Evolutionary conservation across 2,888 invertebrate species (phyloP).

Genomic region (Diabrotica balteata): DNA sequence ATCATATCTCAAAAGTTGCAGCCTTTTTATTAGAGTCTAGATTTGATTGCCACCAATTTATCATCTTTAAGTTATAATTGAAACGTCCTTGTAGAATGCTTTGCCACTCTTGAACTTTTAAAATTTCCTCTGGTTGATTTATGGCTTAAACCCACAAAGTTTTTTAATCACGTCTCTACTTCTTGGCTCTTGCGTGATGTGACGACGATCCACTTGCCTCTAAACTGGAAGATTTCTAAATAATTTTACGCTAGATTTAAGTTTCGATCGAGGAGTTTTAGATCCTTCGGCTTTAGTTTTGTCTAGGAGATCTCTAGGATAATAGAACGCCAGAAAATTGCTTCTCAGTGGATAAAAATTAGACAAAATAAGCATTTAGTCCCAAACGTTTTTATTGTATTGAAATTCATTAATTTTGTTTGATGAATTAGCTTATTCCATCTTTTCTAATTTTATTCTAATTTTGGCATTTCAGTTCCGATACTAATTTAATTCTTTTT

Average conservation of each 20-base stretch:
- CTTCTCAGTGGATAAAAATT: no score
- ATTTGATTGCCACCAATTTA: constrained; percentile 46
- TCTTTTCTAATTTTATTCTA: no score
- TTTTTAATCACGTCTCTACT: constrained; percentile 41
- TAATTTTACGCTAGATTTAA: constrained; percentile 20
- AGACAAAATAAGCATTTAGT: no score
- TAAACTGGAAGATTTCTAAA: constrained; percentile 10
- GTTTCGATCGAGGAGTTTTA: neutral
- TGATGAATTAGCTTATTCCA: no score
- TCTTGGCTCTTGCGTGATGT: constrained; percentile 33
- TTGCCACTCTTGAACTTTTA: constrained; percentile 45
- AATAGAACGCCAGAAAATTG: neutral
- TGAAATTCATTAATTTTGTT: no score
- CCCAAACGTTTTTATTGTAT: no score
- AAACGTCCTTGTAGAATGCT: constrained; percentile 46
- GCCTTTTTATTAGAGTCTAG: constrained; percentile 42
- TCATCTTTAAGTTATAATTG: constrained; percentile 48
- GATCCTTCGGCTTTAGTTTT: neutral
- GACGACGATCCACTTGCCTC: constrained; percentile 4
- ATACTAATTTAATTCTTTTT: no score
- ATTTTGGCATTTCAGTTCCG: no score
- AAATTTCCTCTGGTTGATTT: constrained; percentile 45
- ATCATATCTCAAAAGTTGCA: constrained; percentile 39
- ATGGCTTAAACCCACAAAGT: constrained; percentile 42
- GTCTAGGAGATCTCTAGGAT: neutral